Evolutionary conservation across 2,888 invertebrate species (phyloP).

Genomic region (Cenopis cana): DNA sequence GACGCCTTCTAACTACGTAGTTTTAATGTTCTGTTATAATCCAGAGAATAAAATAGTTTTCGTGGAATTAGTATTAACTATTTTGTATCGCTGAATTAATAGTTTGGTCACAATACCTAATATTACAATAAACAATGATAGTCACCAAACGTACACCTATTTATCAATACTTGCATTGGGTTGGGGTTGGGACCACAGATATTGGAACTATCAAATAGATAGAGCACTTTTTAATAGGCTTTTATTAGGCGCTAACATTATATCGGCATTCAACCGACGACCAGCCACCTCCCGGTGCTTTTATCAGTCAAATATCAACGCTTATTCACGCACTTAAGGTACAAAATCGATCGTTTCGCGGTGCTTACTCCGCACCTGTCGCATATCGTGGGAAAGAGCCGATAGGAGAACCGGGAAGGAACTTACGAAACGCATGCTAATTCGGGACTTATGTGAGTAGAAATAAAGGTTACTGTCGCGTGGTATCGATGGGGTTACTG

Average conservation of each 20-base stretch:
- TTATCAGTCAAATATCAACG: slow-evolving; percentile 3
- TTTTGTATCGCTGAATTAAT: too few species aligned
- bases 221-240: slow-evolving; percentile 19
- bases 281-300: not conserved
- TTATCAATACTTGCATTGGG: slow-evolving; percentile 11
- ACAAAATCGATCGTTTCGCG: not conserved
- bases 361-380: slow-evolving; percentile 61
- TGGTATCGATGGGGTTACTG: not conserved
- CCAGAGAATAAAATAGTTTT: too few species aligned
- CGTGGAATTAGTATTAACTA: too few species aligned
- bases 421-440: slow-evolving; percentile 17
- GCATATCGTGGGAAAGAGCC: slow-evolving; percentile 63
- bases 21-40: too few species aligned
- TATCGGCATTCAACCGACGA: slow-evolving; percentile 17
- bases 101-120: too few species aligned
- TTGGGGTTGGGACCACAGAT: too few species aligned
- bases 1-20: too few species aligned
- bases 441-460: not conserved
- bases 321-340: not conserved
- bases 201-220: slow-evolving; percentile 7
- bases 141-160: not conserved
- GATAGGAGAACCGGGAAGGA: slow-evolving; percentile 39
- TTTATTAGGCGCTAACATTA: not conserved
- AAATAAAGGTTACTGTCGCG: slow-evolving; percentile 40
- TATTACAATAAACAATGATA: too few species aligned